Conservation (phyloP, 2,797 vertebrate species). For the Luscinia luscinia region DNA sequence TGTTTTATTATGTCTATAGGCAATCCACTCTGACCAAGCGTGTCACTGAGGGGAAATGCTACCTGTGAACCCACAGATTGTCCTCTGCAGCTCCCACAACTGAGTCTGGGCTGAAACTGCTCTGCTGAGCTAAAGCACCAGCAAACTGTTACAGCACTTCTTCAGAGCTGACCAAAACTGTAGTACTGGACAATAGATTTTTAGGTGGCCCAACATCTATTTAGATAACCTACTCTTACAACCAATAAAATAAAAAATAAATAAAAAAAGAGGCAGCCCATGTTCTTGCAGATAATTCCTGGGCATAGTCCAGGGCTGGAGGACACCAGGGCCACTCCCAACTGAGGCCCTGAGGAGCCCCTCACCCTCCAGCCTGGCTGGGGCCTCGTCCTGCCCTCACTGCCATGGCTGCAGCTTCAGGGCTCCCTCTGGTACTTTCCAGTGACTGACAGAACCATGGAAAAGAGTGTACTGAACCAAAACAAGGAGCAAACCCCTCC, state of each 20-base stretch:
- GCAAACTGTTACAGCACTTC: neutral
- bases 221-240: neutral
- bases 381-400: neutral
- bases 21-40: neutral
- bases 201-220: neutral
- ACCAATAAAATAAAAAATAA: neutral
- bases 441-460: neutral
- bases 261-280: neutral
- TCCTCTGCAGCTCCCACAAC: neutral
- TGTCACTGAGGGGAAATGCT: fast-evolving
- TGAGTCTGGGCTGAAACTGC: neutral
- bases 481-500: neutral
- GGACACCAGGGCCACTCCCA: neutral
- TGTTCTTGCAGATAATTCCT: neutral
- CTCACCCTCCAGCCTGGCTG: neutral
- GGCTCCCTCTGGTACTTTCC: neutral
- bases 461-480: neutral
- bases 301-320: neutral
- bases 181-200: neutral
- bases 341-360: fast-evolving
- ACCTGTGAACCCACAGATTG: fast-evolving
- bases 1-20: neutral
- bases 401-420: neutral
- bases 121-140: neutral
- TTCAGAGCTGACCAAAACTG: neutral